Evolutionary conservation across 2,888 invertebrate genomes (phyloP), one percentile per base, ranked within the genome.

Genomic region (Elmis aenea): DNA sequence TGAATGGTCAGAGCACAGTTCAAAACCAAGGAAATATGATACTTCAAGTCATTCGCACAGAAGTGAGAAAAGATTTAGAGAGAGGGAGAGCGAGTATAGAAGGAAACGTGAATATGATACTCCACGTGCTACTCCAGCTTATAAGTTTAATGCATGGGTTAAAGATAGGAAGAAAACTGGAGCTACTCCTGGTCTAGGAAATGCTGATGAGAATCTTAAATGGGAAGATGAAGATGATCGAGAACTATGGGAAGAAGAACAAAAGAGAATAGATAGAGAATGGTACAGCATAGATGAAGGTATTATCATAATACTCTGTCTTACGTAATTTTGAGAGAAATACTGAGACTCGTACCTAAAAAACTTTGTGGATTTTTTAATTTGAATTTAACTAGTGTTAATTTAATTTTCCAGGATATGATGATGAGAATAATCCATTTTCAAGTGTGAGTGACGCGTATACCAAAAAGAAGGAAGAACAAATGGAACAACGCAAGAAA

Each of bases 281-380:
- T 99, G 99, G 97, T 97, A 97, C 63, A 85, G 84, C 46, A 83
- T 95, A 72, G 96, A 93, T 52, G 94, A 96, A 70, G 85, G 76
- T 73, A 59, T 14, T 12, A 13, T 29, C 22, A 2, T 2, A 5
- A 13, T 27, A 37, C 20, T 33, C 10, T 18, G 21, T n/a, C n/a
- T n/a, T n/a, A n/a, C n/a, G n/a, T n/a, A n/a, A n/a, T n/a, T n/a
- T 9, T 30, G n/a, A n/a, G n/a, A n/a, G n/a, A n/a, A n/a, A n/a
- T n/a, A n/a, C n/a, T n/a, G n/a, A n/a, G 8, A 14, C 5, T 11
- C 9, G 6, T 40, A 5, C 8, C 5, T 16, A 6, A n/a, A n/a
- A n/a, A n/a, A n/a, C n/a, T n/a, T n/a, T n/a, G n/a, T n/a, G n/a
- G n/a, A n/a, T n/a, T n/a, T n/a, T n/a, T n/a, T n/a, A n/a, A n/a